Base-by-base conservation (phyloP, 35 echinoderm and acorn worm species). In the Ptychodera flava region DNA sequence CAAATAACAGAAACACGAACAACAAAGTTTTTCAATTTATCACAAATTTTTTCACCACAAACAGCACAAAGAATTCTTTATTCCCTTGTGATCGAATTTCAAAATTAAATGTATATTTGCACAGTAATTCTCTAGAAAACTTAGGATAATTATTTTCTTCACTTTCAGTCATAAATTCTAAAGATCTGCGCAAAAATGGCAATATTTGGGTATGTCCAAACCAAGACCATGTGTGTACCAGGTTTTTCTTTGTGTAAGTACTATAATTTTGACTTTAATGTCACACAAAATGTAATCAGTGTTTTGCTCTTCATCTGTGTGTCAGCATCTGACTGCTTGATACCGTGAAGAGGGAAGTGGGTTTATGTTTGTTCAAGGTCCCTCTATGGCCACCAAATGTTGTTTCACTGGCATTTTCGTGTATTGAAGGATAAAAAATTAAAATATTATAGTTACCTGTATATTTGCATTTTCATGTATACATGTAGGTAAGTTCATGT, bases 201-300 rank as follows among this genome's bases (percentile, higher is more conserved):
- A 93, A 99, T 85, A 93, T 99, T 16, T 94, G 92, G 96, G 96
- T 99, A 31, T 94, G 96, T 53, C 92, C 93, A 30, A 97, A 99
- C 64, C 96, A 92, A 29, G 96, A 99, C 77, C 90, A 92, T 81
- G 96, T 94, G 28, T 99, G 96, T 35, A 97, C 95, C n/a, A 90
- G 96, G 45, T 99, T 99, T 93, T 99, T 99, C 87, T 99, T 99
- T 87, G 93, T 99, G 92, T 99, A 91, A 99, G 96, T 99, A 78
- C 29, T 34, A n/a, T n/a, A n/a, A n/a, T n/a, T n/a, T n/a, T n/a
- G n/a, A n/a, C n/a, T n/a, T n/a, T n/a, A n/a, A n/a, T n/a, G n/a
- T n/a, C n/a, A n/a, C n/a, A n/a, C n/a, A n/a, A n/a, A n/a, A n/a
- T n/a, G n/a, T n/a, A 1, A 28, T 31, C 77, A 28, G 83, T 75